A percentile compares a stretch with the other conserved stretches of the same genome.
phyloP scores from a whole-genome alignment of 2,797 vertebrate genomes.

The Gobio occitaniae region DNA sequence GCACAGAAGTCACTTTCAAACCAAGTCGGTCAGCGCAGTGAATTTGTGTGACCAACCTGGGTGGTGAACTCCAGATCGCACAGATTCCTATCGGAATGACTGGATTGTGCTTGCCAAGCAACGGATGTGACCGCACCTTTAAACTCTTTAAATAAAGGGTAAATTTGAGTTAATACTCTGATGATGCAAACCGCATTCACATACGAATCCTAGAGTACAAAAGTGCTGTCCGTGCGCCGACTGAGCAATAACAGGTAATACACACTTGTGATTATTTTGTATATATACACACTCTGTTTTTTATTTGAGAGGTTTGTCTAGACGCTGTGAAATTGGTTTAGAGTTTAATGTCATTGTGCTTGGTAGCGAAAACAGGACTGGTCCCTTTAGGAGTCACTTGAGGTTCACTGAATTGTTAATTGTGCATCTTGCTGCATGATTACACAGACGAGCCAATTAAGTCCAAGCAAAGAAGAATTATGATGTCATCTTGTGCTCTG shows the following conservation, averaged over 20 bases:
- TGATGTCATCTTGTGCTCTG: constrained; percentile 49
- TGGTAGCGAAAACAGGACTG: constrained; percentile 45
- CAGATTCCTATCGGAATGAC: neutral
- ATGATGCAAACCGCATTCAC: constrained; percentile 40
- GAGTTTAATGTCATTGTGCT: constrained; percentile 52
- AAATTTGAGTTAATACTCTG: constrained; percentile 32
- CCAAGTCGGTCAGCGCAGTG: neutral
- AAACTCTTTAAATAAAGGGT: constrained; percentile 34
- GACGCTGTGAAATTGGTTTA: constrained; percentile 52
- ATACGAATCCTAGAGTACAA: constrained; percentile 5
- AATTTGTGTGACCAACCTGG: neutral
- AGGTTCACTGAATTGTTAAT: constrained; percentile 54
- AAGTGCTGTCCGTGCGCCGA: constrained; percentile 17
- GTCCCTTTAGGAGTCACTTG: constrained; percentile 48
- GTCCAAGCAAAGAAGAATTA: constrained; percentile 48
- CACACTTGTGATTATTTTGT: constrained; percentile 31
- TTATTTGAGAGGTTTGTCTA: constrained; percentile 50
- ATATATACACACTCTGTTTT: constrained; percentile 30
- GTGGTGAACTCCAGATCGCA: too few species aligned
- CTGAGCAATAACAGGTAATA: constrained; percentile 23
- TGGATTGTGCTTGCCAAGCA: neutral
- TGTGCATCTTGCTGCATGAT: constrained; percentile 50
- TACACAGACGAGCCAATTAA: constrained; percentile 48
- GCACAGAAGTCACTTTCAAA: neutral
- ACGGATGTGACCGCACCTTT: neutral